Conservation (phyloP, 2,113 vertebrate genomes). For the Colaptes auratus region DNA sequence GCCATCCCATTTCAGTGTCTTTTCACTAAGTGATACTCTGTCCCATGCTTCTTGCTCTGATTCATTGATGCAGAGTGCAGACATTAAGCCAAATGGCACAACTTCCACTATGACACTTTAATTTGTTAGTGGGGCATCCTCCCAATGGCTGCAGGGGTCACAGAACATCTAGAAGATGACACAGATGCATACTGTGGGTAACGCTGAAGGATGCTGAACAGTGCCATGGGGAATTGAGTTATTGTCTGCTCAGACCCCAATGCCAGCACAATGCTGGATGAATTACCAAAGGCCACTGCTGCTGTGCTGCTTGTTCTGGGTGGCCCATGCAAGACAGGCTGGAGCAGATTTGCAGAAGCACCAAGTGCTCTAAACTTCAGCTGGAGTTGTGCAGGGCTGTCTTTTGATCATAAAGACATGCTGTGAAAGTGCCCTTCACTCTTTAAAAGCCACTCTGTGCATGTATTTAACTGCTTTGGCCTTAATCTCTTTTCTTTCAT, state of each 20-base stretch:
- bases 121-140: background rate
- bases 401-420: background rate
- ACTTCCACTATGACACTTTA: background rate
- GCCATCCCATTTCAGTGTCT: background rate
- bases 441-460: background rate
- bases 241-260: background rate
- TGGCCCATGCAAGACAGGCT: background rate
- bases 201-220: background rate
- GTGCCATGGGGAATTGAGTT: rapidly evolving
- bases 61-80: background rate
- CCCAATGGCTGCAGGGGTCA: background rate
- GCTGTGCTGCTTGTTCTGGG: background rate
- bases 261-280: background rate
- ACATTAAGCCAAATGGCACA: background rate
- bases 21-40: background rate
- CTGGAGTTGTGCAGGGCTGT: background rate
- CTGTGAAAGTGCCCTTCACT: background rate
- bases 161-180: background rate
- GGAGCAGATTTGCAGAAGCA: background rate
- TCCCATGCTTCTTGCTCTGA: background rate
- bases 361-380: background rate
- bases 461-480: background rate
- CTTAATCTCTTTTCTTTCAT: background rate
- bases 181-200: no score
- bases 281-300: background rate